Evolutionary conservation across 2,888 invertebrate genomes (phyloP).

Genomic region (Ashinkailepas kermadecensis): DNA sequence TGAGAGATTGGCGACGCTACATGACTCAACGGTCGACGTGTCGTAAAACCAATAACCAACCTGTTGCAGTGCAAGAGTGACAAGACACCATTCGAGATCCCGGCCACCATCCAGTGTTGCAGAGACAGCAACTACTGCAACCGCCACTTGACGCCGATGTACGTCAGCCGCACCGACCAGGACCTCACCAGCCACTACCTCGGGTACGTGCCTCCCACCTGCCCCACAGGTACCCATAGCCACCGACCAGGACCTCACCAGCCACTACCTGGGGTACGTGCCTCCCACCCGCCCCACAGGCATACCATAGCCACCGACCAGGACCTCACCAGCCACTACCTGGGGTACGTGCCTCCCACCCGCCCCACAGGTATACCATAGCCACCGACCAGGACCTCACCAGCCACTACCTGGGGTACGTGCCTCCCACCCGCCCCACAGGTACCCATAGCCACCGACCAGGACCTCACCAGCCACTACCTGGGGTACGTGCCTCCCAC

Average conservation of each 20-base stretch:
- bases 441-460: no score
- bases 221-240: neutral
- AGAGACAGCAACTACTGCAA: constrained; percentile 66
- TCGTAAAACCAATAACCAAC: no score
- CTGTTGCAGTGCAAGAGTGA: constrained; percentile 30
- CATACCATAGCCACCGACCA: neutral
- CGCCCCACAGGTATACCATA: neutral
- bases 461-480: no score
- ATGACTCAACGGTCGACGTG: no score
- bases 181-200: neutral
- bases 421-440: no score
- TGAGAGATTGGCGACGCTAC: no score
- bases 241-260: neutral
- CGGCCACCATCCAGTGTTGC: constrained; percentile 62
- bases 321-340: neutral
- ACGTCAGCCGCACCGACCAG: constrained; percentile 48
- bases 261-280: neutral
- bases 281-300: neutral
- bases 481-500: no score
- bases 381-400: no score
- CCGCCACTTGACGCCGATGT: constrained; percentile 58
- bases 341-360: neutral
- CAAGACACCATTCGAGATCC: constrained; percentile 29
- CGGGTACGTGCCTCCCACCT: neutral
- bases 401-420: no score